Conservation (phyloP, 2,113 vertebrate species). For the Hyla sarda region DNA sequence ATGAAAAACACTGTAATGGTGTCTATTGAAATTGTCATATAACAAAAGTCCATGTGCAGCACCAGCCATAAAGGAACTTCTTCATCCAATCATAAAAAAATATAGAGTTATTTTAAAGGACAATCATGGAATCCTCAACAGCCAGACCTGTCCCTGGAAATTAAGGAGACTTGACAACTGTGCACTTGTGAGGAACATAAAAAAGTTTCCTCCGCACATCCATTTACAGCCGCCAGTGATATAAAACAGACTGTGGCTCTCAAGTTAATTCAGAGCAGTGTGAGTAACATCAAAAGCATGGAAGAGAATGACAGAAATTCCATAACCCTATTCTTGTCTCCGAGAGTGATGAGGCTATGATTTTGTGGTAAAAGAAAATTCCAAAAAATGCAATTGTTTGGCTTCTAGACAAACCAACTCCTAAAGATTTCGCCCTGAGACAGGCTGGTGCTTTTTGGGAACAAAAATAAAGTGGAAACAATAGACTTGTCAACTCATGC, state of each 20-base stretch:
- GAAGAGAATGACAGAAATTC: constrained; percentile 55
- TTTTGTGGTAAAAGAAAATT: constrained; percentile 59
- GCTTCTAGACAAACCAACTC: constrained; percentile 28
- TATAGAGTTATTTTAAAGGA: background rate
- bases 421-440: constrained; percentile 30
- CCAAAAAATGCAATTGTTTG: constrained; percentile 58
- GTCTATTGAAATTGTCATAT: background rate
- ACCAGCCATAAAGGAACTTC: background rate
- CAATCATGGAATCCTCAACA: background rate
- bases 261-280: constrained; percentile 37
- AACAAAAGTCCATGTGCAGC: background rate
- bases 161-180: constrained; percentile 11
- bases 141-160: background rate
- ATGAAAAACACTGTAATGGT: background rate
- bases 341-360: constrained; percentile 57
- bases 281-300: constrained; percentile 51
- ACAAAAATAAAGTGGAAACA: constrained; percentile 46
- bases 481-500: constrained; percentile 44
- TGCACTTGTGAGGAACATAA: constrained; percentile 1
- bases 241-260: constrained; percentile 42
- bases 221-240: constrained; percentile 31
- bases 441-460: constrained; percentile 45
- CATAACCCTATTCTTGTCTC: constrained; percentile 53
- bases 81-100: background rate
- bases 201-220: constrained; percentile 13